Conservation (phyloP, 2,797 vertebrate species). For the Cichlasoma orientale region DNA sequence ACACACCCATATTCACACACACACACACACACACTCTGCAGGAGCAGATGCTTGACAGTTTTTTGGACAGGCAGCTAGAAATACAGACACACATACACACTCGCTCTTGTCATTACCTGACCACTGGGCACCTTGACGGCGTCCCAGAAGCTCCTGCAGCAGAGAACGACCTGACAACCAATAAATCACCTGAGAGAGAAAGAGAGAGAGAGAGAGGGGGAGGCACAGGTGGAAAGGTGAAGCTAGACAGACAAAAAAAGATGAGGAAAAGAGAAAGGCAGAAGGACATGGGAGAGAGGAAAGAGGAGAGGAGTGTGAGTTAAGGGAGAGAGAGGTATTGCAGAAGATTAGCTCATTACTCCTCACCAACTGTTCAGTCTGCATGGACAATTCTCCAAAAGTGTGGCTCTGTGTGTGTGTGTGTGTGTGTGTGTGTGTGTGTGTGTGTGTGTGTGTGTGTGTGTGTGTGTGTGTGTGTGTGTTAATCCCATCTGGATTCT, state of each 20-base stretch:
- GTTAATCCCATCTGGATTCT: not conserved
- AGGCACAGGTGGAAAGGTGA: not conserved
- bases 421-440: not conserved
- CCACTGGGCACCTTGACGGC: conserved; percentile 64
- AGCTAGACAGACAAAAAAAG: not conserved
- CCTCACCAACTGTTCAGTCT: conserved; percentile 53
- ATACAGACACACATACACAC: conserved; percentile 34
- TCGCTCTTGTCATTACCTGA: conserved; percentile 62
- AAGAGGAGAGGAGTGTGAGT: not conserved
- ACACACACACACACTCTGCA: conserved; percentile 25
- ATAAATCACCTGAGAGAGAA: conserved; percentile 72
- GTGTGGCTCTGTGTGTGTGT: not conserved
- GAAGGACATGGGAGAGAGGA: not conserved
- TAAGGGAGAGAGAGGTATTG: not conserved
- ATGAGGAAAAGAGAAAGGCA: not conserved
- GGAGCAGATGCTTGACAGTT: conserved; percentile 40
- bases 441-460: not conserved
- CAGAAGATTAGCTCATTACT: conserved; percentile 53
- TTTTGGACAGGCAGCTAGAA: conserved; percentile 35
- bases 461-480: not conserved
- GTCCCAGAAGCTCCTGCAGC: conserved; percentile 60
- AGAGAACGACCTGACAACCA: conserved; percentile 73
- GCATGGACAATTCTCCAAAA: not conserved
- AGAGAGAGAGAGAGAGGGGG: not conserved
- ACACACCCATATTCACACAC: not conserved